phyloP scores from a whole-genome alignment of 37 sponge, comb jelly and placozoan species.

The Diacarnus erythraeanus region DNA sequence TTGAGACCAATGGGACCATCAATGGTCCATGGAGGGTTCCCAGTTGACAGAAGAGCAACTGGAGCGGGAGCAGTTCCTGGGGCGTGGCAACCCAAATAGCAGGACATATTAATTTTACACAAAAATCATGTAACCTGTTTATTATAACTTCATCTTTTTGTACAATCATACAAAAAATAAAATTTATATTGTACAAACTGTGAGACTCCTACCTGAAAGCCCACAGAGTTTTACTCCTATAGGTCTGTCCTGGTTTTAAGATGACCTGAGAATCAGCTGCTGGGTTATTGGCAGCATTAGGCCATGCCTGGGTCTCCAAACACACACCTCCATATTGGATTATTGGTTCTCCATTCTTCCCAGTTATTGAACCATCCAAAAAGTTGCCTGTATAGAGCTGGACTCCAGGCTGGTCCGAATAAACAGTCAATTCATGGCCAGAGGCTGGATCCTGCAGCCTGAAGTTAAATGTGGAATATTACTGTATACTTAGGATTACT shows the following conservation, averaged over 20 bases:
- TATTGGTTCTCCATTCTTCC: constrained; percentile 65
- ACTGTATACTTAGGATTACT: too few species aligned
- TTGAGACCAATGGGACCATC: not conserved
- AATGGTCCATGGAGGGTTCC: not conserved
- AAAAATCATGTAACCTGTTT: not conserved
- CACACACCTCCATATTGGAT: constrained; percentile 77
- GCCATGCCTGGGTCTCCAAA: constrained; percentile 92
- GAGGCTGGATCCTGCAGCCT: constrained; percentile 52
- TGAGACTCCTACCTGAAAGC: constrained; percentile 7
- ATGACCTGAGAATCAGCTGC: constrained; percentile 32
- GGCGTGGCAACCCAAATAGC: not conserved
- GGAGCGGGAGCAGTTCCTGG: not conserved
- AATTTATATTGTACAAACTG: not conserved
- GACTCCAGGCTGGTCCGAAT: constrained; percentile 86
- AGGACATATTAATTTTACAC: not conserved
- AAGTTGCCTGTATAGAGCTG: constrained; percentile 93
- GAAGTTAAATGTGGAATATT: not conserved
- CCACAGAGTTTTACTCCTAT: constrained; percentile 51
- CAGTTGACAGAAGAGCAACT: not conserved
- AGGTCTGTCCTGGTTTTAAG: constrained; percentile 47
- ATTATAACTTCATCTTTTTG: too few species aligned
- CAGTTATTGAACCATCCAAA: constrained; percentile 56
- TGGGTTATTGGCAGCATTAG: constrained; percentile 83
- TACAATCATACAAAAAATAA: too few species aligned
- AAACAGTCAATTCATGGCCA: constrained; percentile 45